Conservation (phyloP, 2,113 vertebrate species). For the Sciurus niger region DNA sequence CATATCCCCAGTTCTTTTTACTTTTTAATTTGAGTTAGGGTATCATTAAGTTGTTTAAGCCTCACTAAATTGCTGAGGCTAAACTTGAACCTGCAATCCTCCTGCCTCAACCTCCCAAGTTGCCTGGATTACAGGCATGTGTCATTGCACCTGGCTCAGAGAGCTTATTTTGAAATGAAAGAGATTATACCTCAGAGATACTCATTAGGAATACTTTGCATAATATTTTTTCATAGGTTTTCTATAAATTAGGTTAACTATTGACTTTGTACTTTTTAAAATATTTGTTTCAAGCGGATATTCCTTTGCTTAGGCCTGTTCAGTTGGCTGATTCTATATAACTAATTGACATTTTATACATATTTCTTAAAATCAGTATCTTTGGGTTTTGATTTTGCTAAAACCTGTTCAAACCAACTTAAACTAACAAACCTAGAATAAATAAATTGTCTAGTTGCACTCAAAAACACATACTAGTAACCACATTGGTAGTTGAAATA, state of each 20-base stretch:
- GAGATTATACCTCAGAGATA: neutral
- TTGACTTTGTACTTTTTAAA: constrained; percentile 13
- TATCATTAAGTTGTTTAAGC: too few relatives aligned
- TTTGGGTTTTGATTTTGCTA: constrained; percentile 51
- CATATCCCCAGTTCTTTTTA: too few relatives aligned
- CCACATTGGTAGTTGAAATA: neutral
- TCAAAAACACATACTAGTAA: neutral
- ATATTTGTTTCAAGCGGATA: constrained; percentile 8
- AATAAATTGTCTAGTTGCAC: neutral
- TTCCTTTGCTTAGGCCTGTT: neutral
- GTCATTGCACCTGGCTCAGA: too few relatives aligned
- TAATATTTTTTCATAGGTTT: constrained; percentile 34
- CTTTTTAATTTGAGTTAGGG: too few relatives aligned
- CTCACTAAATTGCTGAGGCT: too few relatives aligned
- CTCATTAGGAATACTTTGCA: neutral
- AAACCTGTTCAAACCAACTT: constrained; percentile 39
- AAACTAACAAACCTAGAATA: constrained; percentile 24
- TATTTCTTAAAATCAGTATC: constrained; percentile 23
- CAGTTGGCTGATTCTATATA: constrained; percentile 3
- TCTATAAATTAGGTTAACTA: neutral
- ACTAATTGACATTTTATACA: neutral
- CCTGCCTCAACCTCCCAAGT: too few relatives aligned
- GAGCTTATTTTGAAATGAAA: neutral
- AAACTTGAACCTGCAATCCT: too few relatives aligned
- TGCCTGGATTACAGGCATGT: too few relatives aligned